Base-by-base conservation (phyloP, 1,140 invertebrate genomes). In the Helicorthomorpha holstii region DNA sequence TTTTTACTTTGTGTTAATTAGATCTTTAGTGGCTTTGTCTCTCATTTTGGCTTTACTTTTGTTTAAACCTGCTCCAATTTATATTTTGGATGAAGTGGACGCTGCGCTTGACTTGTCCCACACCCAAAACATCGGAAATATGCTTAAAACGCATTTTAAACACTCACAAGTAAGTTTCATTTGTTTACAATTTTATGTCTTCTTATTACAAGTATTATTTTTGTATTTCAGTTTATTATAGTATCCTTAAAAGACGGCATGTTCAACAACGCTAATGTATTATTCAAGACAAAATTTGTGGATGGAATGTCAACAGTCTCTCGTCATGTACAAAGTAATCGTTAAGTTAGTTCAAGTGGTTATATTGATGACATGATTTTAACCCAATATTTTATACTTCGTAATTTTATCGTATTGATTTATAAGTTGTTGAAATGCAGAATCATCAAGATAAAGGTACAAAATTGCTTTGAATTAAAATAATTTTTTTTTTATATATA, bases 211-310 rank as follows among this genome's bases (percentile, higher is more conserved):
- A 46, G 7, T 21, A 7, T 4, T 53, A 34, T 54, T 55, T 52
- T 59, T 48, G 58, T 52, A 34, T 59, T 67, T 79, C 76, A 98
- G 80, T 99, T 99, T 67, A 90, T 99, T 59, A 83, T 99, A 53
- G 96, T 99, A 0, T 98, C 95, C 0, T 74, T 99, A 14, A 99
- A 99, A 68, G 92, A 99, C 69, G 95, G 95, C 25, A 97, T 99
- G 87, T 98, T 98, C 68, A 94, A 90, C 66, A 97, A 99, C 72
- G 95, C 96, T 0, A 98, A 98, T 71, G 92, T 98, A 25, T 66
- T 99, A 21, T 99, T 92, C 71, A 82, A 85, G 50, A 98, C 95
- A 0, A 81, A 81, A 60, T 97, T 98, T 68, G 78, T 90, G 23
- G 91, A 98, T 70, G 95, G 95, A 38, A 86, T 91, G 69, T 98